These are phyloP conservation scores for Microctonus brassicae DNA, from an alignment of 2,888 invertebrate species.

Conservation along the genomic window DNA sequence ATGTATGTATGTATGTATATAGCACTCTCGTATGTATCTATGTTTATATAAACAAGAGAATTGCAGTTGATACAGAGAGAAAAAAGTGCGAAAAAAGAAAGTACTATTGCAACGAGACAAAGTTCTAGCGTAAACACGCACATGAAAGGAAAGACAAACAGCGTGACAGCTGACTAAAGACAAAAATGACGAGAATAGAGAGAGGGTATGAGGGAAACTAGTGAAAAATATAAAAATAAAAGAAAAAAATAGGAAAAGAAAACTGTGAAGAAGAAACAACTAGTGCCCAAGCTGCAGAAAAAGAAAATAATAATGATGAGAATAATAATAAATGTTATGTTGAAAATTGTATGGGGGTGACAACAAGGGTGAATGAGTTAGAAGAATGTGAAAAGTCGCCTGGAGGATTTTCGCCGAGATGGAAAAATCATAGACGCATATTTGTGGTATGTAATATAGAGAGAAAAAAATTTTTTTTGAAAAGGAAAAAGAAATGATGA, in stretches of 20 bases:
- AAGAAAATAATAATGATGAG: neutral
- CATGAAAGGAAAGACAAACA: constrained; percentile 40
- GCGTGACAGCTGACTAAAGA: constrained; percentile 35
- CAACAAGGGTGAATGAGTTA: neutral
- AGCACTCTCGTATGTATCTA: neutral
- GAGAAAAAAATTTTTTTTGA: neutral
- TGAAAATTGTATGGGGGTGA: constrained; percentile 20
- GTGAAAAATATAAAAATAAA: neutral
- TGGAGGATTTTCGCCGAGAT: constrained; percentile 7
- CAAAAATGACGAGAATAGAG: constrained; percentile 34
- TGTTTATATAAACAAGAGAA: neutral
- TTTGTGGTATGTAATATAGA: neutral
- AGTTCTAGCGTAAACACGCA: constrained; percentile 38
- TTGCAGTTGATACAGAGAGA: neutral
- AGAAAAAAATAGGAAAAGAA: neutral
- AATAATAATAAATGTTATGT: constrained; percentile 16
- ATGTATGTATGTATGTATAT: neutral
- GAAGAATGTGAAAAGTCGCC: constrained; percentile 16
- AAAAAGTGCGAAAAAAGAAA: constrained; percentile 7
- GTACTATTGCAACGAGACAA: constrained; percentile 31
- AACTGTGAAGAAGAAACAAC: neutral
- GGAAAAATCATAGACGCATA: neutral
- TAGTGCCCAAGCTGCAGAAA: neutral
- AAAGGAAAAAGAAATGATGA: neutral
- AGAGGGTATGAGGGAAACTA: neutral